Base-by-base conservation (phyloP, 2,888 invertebrate species). In the Carabus problematicus region DNA sequence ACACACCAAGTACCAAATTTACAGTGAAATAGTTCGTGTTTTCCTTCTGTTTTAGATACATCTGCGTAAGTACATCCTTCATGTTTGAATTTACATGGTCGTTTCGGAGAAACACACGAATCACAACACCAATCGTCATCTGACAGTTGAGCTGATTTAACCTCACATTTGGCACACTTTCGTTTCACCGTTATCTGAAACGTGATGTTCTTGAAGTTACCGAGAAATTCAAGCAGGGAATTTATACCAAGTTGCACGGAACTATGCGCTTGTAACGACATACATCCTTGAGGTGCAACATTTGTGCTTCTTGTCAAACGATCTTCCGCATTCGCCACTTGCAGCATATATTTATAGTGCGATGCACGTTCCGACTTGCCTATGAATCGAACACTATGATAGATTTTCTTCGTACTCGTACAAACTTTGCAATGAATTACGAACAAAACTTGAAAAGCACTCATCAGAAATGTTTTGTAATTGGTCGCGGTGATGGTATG, bases 21-120 rank as follows among this genome's bases (percentile, higher is more conserved):
- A 47, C 47, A 47, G 14, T 47, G 14, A 11, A 9, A 47, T 14
- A 14, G n/a, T 47, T 7, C 7, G 14, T 47, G 47, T 47, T 7
- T 11, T 8, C 8, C 8, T 6, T 14, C 14, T 47, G n/a, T 47
- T 14, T 14, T 14, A 47, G n/a, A 16, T 8, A 16, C 7, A 11
- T 47, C 47, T 9, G n/a, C 14, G 11, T 56, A 42, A 66, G 16
- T 45, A 67, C 45, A 18, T 49, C 8, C 12, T 16, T 71, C 68
- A 49, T 54, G 9, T 41, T 70, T 14, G 39, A 14, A 12, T 55
- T 8, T 59, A 8, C n/a, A 64, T 29, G 6, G 11, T 63, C 40
- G 45, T 62, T 12, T 42, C n/a, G 40, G 39, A 49, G 1, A 16
- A 1, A 47, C 1, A 47, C 47, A 47, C 7, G n/a, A 0, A 14